phyloP scores from a whole-genome alignment of 2,113 vertebrate genomes.

The Murina feae region DNA sequence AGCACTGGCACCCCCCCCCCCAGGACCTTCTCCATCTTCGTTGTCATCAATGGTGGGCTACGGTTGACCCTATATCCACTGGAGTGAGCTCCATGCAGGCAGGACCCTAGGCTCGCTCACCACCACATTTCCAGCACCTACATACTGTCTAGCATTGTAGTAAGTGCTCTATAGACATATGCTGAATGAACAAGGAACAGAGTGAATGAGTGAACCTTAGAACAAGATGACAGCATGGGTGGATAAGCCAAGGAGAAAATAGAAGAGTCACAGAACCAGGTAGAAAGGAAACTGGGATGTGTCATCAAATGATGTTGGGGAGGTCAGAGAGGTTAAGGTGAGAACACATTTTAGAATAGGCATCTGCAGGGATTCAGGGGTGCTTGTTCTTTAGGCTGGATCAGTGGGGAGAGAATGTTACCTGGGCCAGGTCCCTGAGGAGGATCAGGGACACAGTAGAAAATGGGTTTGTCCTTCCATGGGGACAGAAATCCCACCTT shows the following conservation, averaged over 20 bases:
- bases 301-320: no score
- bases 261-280: not conserved
- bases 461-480: not conserved
- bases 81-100: not conserved
- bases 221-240: not conserved
- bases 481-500: no score
- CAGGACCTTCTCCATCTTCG: not conserved
- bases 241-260: not conserved
- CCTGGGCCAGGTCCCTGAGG: no score
- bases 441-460: no score
- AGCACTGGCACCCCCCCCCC: accelerated
- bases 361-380: not conserved
- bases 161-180: accelerated
- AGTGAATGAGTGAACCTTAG: not conserved
- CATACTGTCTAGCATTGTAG: no score
- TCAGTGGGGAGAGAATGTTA: accelerated
- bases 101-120: no score
- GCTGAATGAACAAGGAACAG: not conserved
- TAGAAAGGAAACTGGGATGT: accelerated
- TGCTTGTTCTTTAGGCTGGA: not conserved
- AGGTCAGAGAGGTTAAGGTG: no score
- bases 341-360: accelerated
- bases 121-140: not conserved
- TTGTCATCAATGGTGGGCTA: not conserved
- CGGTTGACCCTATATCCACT: accelerated